Base-by-base conservation (phyloP, 2,797 vertebrate genomes). In the Myotis vivesi region DNA sequence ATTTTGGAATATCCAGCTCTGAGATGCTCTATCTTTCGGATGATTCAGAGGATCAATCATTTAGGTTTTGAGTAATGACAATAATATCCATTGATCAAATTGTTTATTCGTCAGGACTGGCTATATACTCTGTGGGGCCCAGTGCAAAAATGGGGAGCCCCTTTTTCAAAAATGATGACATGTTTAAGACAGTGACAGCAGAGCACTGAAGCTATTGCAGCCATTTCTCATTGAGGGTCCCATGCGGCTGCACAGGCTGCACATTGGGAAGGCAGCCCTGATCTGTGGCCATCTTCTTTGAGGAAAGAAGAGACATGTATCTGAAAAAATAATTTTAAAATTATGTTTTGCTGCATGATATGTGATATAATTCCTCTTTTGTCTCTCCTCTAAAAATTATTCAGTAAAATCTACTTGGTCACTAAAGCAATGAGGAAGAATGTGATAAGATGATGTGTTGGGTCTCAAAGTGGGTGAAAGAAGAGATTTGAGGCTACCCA, bases 1-100 rank as follows among this genome's bases (percentile, higher is more conserved):
- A 66, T 71, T 96, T 92, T 91, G 33, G 92, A 93, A 49, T 68
- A 77, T 84, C 92, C 84, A 25, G 89, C 76, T 75, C 51, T 94
- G 93, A 95, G 97, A 82, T 51, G 75, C 36, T 95, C 30, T 64
- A 19, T 80, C 64, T 91, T 46, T 83, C 76, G 82, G 79, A 41
- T 25, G 33, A 86, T 22, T 92, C 36, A 69, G 59, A 79, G 75
- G 73, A 51, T 44, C 75, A 84, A 51, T 28, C 6, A 20, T 80
- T 66, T 93, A 20, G 25, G 6, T 68, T 66, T 77, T 28, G 49
- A 82, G 11, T 16, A 75, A 36, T 30, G 33, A 75, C 11, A 19
- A 3, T 8, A 5, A 62, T 25, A 79, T 8, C 6, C 33, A 25
- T 38, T 28, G 6, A 28, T 6, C 16, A 46, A 77, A 51, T 38